phyloP scores from a whole-genome alignment of 2,888 invertebrate species.

The Drosophila merina region DNA sequence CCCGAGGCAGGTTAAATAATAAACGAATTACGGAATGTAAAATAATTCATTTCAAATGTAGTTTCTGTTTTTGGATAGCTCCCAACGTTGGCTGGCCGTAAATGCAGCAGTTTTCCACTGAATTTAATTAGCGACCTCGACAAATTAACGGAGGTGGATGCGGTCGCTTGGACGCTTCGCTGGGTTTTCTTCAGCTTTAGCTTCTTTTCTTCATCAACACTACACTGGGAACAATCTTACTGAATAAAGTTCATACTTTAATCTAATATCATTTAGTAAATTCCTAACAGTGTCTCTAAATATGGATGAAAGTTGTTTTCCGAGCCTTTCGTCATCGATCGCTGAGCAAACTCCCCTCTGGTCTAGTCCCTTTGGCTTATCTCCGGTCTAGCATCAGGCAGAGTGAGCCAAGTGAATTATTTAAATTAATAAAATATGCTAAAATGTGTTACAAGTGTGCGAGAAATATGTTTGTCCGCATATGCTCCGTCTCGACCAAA shows the following conservation, averaged over 20 bases:
- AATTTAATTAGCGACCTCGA: constrained; percentile 75
- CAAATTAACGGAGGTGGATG: constrained; percentile 78
- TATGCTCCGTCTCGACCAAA: constrained; percentile 34
- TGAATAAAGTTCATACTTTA: not conserved
- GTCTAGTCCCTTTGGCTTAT: constrained; percentile 45
- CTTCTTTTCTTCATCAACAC: too few relatives aligned
- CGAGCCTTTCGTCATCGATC: constrained; percentile 69
- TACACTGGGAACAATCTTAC: not conserved
- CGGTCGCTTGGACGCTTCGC: constrained; percentile 78
- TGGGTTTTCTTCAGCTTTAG: constrained; percentile 51
- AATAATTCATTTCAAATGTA: constrained; percentile 49
- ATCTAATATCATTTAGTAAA: not conserved
- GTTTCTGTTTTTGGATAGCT: constrained; percentile 20
- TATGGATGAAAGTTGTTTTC: constrained; percentile 43
- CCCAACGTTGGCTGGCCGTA: constrained; percentile 42
- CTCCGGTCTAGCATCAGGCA: constrained; percentile 53
- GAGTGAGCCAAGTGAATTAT: constrained; percentile 69
- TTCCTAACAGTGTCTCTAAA: constrained; percentile 6
- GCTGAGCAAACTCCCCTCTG: constrained; percentile 55
- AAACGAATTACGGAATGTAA: constrained; percentile 49
- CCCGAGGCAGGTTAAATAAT: constrained; percentile 43
- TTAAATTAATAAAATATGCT: constrained; percentile 82
- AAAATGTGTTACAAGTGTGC: constrained; percentile 78
- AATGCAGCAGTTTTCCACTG: constrained; percentile 77
- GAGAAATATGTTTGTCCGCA: constrained; percentile 58